These are phyloP conservation scores for Myoxocephalus aenaeus DNA, from an alignment of 2,797 vertebrate species.

Conservation along the genomic window DNA sequence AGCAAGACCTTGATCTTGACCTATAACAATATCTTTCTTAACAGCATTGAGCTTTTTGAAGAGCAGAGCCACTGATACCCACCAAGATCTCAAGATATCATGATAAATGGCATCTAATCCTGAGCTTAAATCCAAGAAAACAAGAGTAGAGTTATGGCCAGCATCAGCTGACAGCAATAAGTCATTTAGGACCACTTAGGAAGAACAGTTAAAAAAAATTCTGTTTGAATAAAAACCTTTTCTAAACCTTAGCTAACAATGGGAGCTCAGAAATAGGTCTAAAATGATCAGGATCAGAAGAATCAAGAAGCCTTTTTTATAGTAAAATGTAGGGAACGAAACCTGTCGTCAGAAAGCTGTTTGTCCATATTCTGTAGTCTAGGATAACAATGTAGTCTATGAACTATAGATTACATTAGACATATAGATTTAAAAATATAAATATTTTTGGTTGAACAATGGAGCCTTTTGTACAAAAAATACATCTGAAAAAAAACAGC, in stretches of 20 bases:
- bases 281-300: neutral
- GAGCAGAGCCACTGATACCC: neutral
- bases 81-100: neutral
- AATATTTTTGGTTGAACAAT: neutral
- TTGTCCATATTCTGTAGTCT: too few species aligned
- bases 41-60: neutral
- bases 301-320: neutral
- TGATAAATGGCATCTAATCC: neutral
- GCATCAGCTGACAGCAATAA: neutral
- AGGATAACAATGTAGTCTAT: too few species aligned
- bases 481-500: too few species aligned
- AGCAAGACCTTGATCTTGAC: neutral
- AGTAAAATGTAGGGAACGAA: neutral
- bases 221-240: neutral
- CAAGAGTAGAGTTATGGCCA: neutral
- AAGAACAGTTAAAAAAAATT: neutral
- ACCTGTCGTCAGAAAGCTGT: too few species aligned
- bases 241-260: neutral
- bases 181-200: neutral
- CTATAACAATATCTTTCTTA: neutral
- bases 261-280: neutral
- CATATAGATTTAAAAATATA: neutral
- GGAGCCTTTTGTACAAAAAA: neutral
- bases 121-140: neutral
- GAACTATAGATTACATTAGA: too few species aligned